These are phyloP conservation scores for Trididemnum miniatum DNA, from an alignment of 23 tunicate species.

Conservation along the genomic window DNA sequence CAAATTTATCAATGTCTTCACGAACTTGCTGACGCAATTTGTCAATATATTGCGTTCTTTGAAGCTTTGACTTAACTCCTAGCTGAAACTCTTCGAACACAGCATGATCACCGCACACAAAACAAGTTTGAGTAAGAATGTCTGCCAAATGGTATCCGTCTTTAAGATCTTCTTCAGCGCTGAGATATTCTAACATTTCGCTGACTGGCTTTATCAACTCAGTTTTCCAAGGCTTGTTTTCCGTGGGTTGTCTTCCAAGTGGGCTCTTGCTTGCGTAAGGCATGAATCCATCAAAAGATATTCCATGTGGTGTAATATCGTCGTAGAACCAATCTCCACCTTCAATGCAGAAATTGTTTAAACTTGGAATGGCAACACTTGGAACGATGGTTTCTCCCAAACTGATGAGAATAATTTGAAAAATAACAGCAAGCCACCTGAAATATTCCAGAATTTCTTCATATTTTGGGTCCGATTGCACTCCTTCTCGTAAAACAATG, in stretches of 20 bases:
- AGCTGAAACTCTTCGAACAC: not conserved
- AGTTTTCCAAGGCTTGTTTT: conserved; percentile 11
- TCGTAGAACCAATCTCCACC: conserved; percentile 16
- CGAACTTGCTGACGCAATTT: no score
- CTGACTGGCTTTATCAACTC: conserved; percentile 9
- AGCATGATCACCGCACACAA: not conserved
- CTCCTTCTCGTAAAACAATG: conserved; percentile 7
- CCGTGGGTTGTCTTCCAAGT: conserved; percentile 3
- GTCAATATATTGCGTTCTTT: no score
- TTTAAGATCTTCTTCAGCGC: conserved; percentile 7
- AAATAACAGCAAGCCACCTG: conserved; percentile 7
- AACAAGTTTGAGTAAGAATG: not conserved
- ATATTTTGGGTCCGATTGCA: not conserved
- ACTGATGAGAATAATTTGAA: conserved; percentile 10
- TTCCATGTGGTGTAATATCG: not conserved
- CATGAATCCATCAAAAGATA: conserved; percentile 9
- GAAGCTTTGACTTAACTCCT: not conserved
- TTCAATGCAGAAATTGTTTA: not conserved
- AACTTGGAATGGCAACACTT: conserved; percentile 7
- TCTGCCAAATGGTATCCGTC: conserved; percentile 12
- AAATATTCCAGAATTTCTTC: not conserved
- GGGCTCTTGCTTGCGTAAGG: conserved; percentile 3
- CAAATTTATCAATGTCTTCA: no score
- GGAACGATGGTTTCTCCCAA: conserved; percentile 10
- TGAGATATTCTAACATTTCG: not conserved